These are phyloP conservation scores for Nomada fucata DNA, from an alignment of 2,888 invertebrate genomes.

Conservation along the genomic window DNA sequence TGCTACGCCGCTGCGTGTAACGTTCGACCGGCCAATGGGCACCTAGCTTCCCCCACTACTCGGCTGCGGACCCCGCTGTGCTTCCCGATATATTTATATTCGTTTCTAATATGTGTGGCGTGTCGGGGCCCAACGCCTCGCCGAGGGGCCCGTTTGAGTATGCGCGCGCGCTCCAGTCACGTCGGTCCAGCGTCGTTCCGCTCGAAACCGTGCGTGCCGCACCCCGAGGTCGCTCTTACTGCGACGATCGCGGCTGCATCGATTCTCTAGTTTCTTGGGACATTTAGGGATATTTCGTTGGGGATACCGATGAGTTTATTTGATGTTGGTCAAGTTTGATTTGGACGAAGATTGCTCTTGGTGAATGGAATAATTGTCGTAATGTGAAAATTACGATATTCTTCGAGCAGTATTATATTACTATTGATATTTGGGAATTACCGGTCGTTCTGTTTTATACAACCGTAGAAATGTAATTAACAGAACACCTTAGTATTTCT, in stretches of 20 bases:
- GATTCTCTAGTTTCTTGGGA: background rate
- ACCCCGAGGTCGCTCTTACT: conserved; percentile 42
- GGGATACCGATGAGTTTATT: background rate
- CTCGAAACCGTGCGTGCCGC: conserved; percentile 39
- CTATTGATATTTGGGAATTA: too few relatives aligned
- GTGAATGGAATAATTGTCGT: too few relatives aligned
- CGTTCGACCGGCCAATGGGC: conserved; percentile 66
- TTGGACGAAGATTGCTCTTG: too few relatives aligned
- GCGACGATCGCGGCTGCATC: conserved; percentile 6
- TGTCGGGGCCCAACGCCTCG: conserved; percentile 72
- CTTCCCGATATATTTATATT: conserved; percentile 80
- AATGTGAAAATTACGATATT: too few relatives aligned
- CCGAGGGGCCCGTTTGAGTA: conserved; percentile 54
- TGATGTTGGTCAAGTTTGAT: background rate
- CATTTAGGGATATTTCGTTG: background rate
- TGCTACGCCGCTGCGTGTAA: conserved; percentile 66
- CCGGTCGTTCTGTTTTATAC: too few relatives aligned
- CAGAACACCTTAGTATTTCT: too few relatives aligned
- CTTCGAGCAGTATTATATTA: too few relatives aligned
- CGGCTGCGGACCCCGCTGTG: conserved; percentile 32
- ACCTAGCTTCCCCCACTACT: conserved; percentile 50
- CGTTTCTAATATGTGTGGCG: conserved; percentile 80
- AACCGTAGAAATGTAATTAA: too few relatives aligned
- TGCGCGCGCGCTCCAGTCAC: conserved; percentile 36
- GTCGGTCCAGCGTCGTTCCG: conserved; percentile 19